phyloP scores from a whole-genome alignment of 2,113 vertebrate genomes.

The Tautogolabrus adspersus region DNA sequence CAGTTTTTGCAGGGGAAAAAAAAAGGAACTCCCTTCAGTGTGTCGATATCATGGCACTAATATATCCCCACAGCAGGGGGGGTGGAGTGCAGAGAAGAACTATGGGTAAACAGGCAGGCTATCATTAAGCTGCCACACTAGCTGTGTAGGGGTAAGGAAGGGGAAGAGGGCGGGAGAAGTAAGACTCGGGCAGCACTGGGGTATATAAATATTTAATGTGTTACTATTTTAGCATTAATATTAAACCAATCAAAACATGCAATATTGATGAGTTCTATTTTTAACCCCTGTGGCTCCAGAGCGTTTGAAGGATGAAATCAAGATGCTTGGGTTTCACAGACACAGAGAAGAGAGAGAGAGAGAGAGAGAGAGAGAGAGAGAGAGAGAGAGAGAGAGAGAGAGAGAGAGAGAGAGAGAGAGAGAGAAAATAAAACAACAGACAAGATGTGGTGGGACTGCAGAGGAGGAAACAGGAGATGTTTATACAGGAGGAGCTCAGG shows the following conservation, averaged over 20 bases:
- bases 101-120: conserved; percentile 39
- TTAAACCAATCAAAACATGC: conserved; percentile 81
- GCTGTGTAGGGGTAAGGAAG: conserved; percentile 23
- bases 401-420: conserved; percentile 1
- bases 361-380: conserved; percentile 6
- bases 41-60: conserved; percentile 21
- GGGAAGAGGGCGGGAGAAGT: conserved; percentile 15
- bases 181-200: conserved; percentile 60
- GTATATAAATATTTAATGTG: conserved; percentile 82
- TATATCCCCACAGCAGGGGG: background rate
- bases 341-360: background rate
- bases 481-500: conserved; percentile 23
- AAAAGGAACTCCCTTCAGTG: conserved; percentile 19
- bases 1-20: conserved; percentile 16
- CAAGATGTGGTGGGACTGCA: conserved; percentile 30
- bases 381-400: conserved; percentile 10
- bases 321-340: conserved; percentile 32
- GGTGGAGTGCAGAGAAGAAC: background rate
- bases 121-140: conserved; percentile 49
- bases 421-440: background rate
- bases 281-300: conserved; percentile 69
- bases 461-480: conserved; percentile 31
- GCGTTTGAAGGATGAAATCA: conserved; percentile 63
- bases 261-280: conserved; percentile 80
- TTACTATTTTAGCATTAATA: conserved; percentile 82